Base-by-base conservation (phyloP, 2,888 invertebrate genomes). In the Lithophane ornitopus region DNA sequence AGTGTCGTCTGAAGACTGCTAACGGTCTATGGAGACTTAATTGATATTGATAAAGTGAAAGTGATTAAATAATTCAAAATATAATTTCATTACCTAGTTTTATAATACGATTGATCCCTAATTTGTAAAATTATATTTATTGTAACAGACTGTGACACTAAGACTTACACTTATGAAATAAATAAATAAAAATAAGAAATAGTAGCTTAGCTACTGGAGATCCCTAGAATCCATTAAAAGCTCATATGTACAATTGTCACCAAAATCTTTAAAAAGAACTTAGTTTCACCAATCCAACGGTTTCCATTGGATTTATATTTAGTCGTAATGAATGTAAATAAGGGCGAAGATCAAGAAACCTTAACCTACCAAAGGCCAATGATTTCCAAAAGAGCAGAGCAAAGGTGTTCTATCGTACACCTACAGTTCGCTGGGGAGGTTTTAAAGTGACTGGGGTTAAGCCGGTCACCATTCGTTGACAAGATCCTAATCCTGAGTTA, bases 381-480 rank as follows among this genome's bases (percentile, higher is more conserved):
- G 52, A 61, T 81, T 76, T 52, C 52, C 49, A 49, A 79, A 68
- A 70, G 70, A 59, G 63, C 70, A 70, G 70, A 59, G 63, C 70
- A 65, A 62, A 84, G 63, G 84, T 74, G 26, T 63, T 59, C 46
- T 46, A 65, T 28, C 71, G 34, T 68, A 44, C 67, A 52, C 70
- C 67, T 67, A 76, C 26, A 72, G 70, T 34, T 65, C 49, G 39
- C 72, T 22, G 41, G 41, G 70, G 52, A 72, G 62, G 66, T 76
- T 71, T 70, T 49, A 70, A 54, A 58, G 65, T 84, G 78, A 72
- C 66, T 65, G 61, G 54, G 76, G 75, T 84, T 84, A 84, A 69
- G 44, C 56, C 65, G 61, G 62, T 58, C 81, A 61, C 44, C 58
- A 61, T 72, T 75, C 63, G 71, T 70, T 70, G 84, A 75, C 81